Conservation (phyloP, 2,797 vertebrate genomes). For the Tokudaia tokunoshimensis region DNA sequence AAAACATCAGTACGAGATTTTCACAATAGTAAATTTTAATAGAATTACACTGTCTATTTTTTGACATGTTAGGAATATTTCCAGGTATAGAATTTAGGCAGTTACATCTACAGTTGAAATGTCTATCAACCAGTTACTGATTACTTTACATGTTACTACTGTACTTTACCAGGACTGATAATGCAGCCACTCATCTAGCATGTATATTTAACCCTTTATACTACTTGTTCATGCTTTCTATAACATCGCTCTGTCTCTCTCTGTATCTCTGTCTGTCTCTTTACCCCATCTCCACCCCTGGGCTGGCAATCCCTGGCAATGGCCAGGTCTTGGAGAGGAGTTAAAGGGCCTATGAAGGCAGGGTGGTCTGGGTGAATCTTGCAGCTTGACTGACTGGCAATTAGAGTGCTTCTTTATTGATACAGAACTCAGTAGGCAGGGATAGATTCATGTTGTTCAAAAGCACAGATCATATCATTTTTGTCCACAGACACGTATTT, state of each 20-base stretch:
- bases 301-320: too few species aligned
- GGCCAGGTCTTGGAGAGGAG: background rate
- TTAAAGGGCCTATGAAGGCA: background rate
- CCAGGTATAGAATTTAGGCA: conserved; percentile 20
- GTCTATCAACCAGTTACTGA: background rate
- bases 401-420: too few species aligned
- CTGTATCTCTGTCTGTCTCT: background rate
- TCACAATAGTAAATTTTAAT: background rate
- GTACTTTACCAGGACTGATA: background rate
- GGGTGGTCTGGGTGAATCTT: background rate
- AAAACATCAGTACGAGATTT: background rate
- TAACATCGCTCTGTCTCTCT: background rate
- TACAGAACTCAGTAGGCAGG: background rate
- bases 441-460: background rate
- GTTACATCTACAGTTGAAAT: background rate
- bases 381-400: background rate
- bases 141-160: conserved; percentile 18
- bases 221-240: background rate
- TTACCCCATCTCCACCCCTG: too few species aligned
- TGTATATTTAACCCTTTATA: background rate
- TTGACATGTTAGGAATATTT: background rate
- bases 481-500: background rate
- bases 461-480: background rate
- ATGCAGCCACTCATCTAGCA: background rate
- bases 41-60: background rate